Percentiles rank a stretch among this genome's conserved stretches.
Evolutionary conservation across 2,113 vertebrate species (phyloP).

Genomic region (Fregata magnificens): DNA sequence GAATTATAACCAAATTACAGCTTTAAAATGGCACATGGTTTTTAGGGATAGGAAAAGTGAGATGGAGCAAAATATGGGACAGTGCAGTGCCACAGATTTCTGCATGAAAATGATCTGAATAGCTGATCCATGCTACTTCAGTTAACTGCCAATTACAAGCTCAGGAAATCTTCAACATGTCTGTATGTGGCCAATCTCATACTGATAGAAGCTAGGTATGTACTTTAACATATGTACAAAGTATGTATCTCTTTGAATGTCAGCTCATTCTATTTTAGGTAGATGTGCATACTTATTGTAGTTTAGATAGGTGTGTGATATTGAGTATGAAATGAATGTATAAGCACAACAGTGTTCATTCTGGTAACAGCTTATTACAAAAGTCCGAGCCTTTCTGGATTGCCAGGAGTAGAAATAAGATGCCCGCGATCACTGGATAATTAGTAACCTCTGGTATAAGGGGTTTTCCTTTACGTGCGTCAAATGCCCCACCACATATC

Average conservation of each 20-base stretch:
- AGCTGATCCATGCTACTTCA: background rate
- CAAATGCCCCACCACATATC: background rate
- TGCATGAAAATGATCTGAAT: background rate
- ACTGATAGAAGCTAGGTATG: background rate
- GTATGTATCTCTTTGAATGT: background rate
- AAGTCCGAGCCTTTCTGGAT: background rate
- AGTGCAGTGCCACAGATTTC: background rate
- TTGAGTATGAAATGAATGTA: accelerated
- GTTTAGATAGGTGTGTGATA: background rate
- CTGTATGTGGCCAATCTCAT: accelerated
- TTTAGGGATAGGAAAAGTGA: background rate
- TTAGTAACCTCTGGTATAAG: background rate
- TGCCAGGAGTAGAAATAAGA: background rate
- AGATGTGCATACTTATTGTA: background rate
- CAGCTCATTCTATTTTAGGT: background rate
- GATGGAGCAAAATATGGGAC: background rate
- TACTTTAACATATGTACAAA: background rate
- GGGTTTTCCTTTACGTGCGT: background rate
- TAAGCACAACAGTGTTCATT: background rate
- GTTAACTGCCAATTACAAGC: background rate
- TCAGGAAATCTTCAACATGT: background rate
- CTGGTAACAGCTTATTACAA: background rate
- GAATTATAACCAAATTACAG: background rate
- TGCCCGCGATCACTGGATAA: background rate
- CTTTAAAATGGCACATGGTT: background rate